Base-by-base conservation (phyloP, 2,888 invertebrate species). In the Steinernema carpocapsae region DNA sequence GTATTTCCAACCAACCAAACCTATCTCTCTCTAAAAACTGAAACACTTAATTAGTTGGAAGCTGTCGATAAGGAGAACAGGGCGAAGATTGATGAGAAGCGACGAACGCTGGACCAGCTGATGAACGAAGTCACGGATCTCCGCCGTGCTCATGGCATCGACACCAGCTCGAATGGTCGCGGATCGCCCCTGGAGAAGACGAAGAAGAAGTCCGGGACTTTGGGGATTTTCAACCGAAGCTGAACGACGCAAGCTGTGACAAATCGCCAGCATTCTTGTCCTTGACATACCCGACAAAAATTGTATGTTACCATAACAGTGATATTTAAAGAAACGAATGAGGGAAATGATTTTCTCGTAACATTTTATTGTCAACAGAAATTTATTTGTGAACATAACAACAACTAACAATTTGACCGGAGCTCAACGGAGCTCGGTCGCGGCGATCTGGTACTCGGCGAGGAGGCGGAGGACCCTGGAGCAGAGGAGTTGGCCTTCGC, bases 151-250 rank as follows among this genome's bases (percentile, higher is more conserved):
- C 78, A 76, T 19, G 78, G 78, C 17, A 45, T 76, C 46, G 74
- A 77, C 17, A 76, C 45, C 45, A 72, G 72, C 72, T 76, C 80
- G 43, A 78, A 78, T 64, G 72, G 76, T 32, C 71, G 76, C 45
- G 17, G 46, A 71, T 74, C 76, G 17, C 76, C 78, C 4, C 71
- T 73, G 17, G 84, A 79, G 32, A 82, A 80, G 52, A 79, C 77
- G 75, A 84, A 83, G 76, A 84, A 84, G 76, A 79, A 82, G 76
- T 78, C 77, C 24, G 78, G 80, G 6, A 84, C 82, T 6, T 74
- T 84, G 19, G 76, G 78, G 10, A 64, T 84, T 17, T 84, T 81
- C 72, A 82, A 82, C 72, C 73, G 82, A 14, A 82, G 80, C 46
- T 78, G 71, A 74, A 37, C 26, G n/a, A 17, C 10, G 3, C 19